A percentile compares a stretch with the other conserved stretches of the same genome.
Evolutionary conservation across 2,888 invertebrate species (phyloP).

Genomic region (Xestobium rufovillosum): DNA sequence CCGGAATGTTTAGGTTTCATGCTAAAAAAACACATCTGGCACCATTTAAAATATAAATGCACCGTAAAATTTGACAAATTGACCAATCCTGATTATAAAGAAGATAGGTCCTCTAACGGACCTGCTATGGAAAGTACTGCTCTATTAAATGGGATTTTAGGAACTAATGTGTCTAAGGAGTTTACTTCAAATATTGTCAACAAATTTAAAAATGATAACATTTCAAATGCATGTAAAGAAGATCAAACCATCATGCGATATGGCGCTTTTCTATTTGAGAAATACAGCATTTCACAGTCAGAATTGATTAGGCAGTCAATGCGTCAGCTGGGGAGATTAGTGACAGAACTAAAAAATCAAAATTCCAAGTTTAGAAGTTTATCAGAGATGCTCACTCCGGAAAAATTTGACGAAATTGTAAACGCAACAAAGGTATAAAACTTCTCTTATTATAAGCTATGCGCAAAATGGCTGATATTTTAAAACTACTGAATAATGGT

Average conservation of each 20-base stretch:
- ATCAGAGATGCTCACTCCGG: slow-evolving; percentile 10
- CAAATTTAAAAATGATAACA: slow-evolving; percentile 13
- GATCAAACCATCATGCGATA: slow-evolving; percentile 9
- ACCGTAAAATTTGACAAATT: too few relatives aligned
- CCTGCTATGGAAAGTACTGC: slow-evolving; percentile 12
- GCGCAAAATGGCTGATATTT: too few relatives aligned
- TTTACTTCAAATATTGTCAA: slow-evolving; percentile 12
- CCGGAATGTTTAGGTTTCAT: slow-evolving; percentile 18
- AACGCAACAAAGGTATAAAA: slow-evolving; percentile 10
- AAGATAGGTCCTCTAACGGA: neutral
- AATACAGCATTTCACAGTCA: slow-evolving; percentile 16
- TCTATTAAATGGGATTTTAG: slow-evolving; percentile 15
- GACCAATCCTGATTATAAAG: too few relatives aligned
- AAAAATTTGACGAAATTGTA: slow-evolving; percentile 14
- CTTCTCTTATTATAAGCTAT: neutral
- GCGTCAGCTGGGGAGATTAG: slow-evolving; percentile 15
- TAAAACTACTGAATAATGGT: too few relatives aligned
- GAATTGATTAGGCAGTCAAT: slow-evolving; percentile 17
- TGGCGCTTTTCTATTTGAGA: slow-evolving; percentile 19
- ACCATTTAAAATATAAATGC: slow-evolving; percentile 16
- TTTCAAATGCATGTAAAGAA: slow-evolving; percentile 10
- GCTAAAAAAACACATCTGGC: slow-evolving; percentile 17
- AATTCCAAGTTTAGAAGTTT: slow-evolving; percentile 7
- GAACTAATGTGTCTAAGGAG: slow-evolving; percentile 10
- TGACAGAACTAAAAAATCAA: slow-evolving; percentile 9